Evolutionary conservation across 2,888 invertebrate genomes (phyloP).

Genomic region (Acronicta alni): DNA sequence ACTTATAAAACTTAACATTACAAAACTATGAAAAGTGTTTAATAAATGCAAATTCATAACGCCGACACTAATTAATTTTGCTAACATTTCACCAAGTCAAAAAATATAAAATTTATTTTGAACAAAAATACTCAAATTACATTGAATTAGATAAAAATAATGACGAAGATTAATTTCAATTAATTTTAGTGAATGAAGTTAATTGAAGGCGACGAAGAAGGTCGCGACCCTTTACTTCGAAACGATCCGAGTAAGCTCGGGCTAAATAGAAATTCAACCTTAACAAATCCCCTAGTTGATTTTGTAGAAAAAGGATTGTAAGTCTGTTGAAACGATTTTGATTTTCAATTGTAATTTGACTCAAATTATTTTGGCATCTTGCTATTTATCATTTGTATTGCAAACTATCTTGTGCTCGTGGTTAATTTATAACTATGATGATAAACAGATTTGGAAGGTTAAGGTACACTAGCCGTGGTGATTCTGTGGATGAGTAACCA

Average conservation of each 20-base stretch:
- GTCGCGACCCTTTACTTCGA: conserved; percentile 32
- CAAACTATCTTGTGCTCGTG: neutral
- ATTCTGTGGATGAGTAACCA: too few species aligned
- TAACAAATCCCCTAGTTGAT: conserved; percentile 28
- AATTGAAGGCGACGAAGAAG: conserved; percentile 36
- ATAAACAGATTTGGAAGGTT: too few species aligned
- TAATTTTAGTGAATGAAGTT: conserved; percentile 43
- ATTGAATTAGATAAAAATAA: conserved; percentile 39
- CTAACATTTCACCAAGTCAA: neutral
- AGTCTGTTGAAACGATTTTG: conserved; percentile 17
- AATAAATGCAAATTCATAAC: conserved; percentile 4
- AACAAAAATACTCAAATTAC: conserved; percentile 18
- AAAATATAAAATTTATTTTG: conserved; percentile 14
- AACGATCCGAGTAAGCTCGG: conserved; percentile 33
- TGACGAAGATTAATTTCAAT: conserved; percentile 44
- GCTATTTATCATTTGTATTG: conserved; percentile 8
- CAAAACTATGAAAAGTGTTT: neutral
- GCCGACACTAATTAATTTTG: conserved; percentile 12
- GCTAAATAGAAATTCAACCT: conserved; percentile 41
- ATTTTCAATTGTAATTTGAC: conserved; percentile 27
- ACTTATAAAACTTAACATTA: too few species aligned
- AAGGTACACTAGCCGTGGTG: too few species aligned
- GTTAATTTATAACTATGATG: too few species aligned
- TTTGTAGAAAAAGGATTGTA: conserved; percentile 31
- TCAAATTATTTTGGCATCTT: conserved; percentile 22